phyloP scores from a whole-genome alignment of 2,888 invertebrate genomes.

The Microplitis manilae region DNA sequence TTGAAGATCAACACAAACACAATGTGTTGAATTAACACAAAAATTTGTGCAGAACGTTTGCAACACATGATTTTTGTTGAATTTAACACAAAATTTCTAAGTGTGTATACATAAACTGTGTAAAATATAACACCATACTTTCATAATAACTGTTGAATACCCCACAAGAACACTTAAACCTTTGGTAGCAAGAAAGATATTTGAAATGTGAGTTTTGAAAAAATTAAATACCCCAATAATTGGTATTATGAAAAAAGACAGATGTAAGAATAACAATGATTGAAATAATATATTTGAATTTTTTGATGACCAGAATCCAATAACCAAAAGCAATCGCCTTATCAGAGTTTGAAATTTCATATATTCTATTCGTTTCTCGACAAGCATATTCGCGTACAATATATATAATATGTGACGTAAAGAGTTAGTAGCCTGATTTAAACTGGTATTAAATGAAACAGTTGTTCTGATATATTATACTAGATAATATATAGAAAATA shows the following conservation, averaged over 20 bases:
- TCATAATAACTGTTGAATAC: not conserved
- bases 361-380: not conserved
- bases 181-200: conserved; percentile 19
- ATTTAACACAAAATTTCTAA: too few relatives aligned
- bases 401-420: not conserved
- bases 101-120: not conserved
- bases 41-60: too few relatives aligned
- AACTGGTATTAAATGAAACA: not conserved
- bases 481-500: not conserved
- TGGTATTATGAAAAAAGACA: not conserved
- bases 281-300: not conserved
- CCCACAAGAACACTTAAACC: conserved; percentile 19
- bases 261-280: not conserved
- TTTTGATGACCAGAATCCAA: not conserved
- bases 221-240: not conserved
- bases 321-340: not conserved
- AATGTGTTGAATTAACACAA: too few relatives aligned
- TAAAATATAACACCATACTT: not conserved
- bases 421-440: not conserved
- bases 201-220: conserved; percentile 12
- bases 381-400: not conserved
- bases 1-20: too few relatives aligned
- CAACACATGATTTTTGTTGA: too few relatives aligned
- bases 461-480: not conserved
- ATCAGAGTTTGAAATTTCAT: not conserved